Evolutionary conservation across 2,888 invertebrate species (phyloP), one percentile per base, ranked within the genome.

Genomic region (Eremobia ochroleuca): DNA sequence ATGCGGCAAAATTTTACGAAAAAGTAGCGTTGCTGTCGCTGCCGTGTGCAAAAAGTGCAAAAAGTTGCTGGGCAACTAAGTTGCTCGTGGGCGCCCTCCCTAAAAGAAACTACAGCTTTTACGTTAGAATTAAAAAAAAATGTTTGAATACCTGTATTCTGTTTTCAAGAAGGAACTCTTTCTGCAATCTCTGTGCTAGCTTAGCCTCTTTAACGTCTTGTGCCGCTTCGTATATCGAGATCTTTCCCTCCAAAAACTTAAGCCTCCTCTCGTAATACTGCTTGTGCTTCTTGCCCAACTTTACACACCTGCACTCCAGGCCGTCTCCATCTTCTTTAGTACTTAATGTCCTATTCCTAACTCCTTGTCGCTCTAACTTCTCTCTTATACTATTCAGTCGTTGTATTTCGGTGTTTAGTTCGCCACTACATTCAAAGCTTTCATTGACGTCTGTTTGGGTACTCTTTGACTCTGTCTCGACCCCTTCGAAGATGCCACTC

Each of bases 401-500:
- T 95, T 97, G 97, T 89, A 97, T 97, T 95, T 97, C 97, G 77
- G 97, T 97, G 91, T 97, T 97, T 31, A 97, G 91, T 92, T 97
- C 97, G 90, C 97, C 96, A 81, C 93, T 94, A 90, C 94, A 95
- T 92, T 97, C 97, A 87, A 96, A 96, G 87, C 92, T 94, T 79
- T 97, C 97, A 89, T 97, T 97, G 58, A 96, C 95, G 75, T 97
- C 97, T 73, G 97, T 97, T 92, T 97, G 97, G 80, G 97, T 97
- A 83, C 94, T 91, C 82, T 94, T 96, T 62, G 93, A 93, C 81
- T 96, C 96, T 77, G 96, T 95, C 85, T 97, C 97, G 49, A 95
- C 97, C 66, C 97, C 97, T 89, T 98, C 98, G 89, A 98, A 98
- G 85, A 98, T 98, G 43, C 98, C 98, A 89, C 98, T 98, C 90